Evolutionary conservation across 1,140 invertebrate genomes (phyloP), one percentile per base, ranked within the genome.

Genomic region (Chironomus tepperi): DNA sequence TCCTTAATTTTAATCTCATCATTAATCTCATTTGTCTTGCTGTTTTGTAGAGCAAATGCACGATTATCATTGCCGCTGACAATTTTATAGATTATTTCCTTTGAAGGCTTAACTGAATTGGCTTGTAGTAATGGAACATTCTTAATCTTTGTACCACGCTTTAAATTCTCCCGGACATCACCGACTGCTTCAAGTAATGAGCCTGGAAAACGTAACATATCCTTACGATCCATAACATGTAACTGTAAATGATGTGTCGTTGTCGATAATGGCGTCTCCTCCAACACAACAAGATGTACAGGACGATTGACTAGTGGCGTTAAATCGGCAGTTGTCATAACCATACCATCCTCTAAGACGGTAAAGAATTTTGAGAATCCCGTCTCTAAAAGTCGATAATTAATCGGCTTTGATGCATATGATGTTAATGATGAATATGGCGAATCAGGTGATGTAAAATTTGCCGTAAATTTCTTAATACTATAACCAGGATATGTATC

Each of bases 321-420:
- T 5, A 95, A 84, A 77, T 94, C 92, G 2, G 91, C 88, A 2
- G 93, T 95, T 16, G 93, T 95, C 93, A 96, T 96, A 8, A 96
- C 88, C 67, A 95, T 87, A 21, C 94, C 94, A 81, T 94, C 90
- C 73, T 91, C 88, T n/a, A 96, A 86, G 42, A 96, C 88, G 0
- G 93, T 91, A 80, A 96, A 96, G 79, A 90, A 95, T 73, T 91
- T 87, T 10, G 90, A 91, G 80, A 88, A 93, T 70, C 89, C 91
- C 19, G 88, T 92, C 76, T 93, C 90, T 77, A 93, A 74, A 78
- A 74, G 21, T 12, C 74, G 74, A 74, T 74, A 74, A 70, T 74
- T 74, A 7, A 65, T 42, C 9, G 18, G 81, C 80, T 74, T 81
- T n/a, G 47, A 43, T 18, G 21, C 19, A 80, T 75, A 81, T 80